Evolutionary conservation across 2,888 invertebrate genomes (phyloP).

Genomic region (Asteroscopus sphinx): DNA sequence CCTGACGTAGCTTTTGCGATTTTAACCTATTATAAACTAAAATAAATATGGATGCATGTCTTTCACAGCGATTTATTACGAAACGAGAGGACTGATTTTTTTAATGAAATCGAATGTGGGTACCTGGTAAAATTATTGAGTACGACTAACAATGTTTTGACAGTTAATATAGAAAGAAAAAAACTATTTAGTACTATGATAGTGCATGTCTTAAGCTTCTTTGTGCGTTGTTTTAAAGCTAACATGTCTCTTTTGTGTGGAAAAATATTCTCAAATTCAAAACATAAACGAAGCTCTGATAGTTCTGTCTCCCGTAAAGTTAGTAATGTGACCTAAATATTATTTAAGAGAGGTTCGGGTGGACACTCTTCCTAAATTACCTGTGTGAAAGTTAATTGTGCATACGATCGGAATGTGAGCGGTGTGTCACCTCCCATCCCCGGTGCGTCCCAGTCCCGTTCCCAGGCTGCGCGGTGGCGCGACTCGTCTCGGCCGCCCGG

Average conservation of each 20-base stretch:
- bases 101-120: conserved; percentile 38
- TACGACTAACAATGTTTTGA: conserved; percentile 55
- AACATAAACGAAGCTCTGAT: conserved; percentile 67
- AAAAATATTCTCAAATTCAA: conserved; percentile 73
- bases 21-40: conserved; percentile 2
- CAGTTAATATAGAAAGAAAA: conserved; percentile 55
- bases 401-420: conserved; percentile 64
- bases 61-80: conserved; percentile 40
- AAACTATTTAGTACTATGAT: conserved; percentile 68
- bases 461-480: conserved; percentile 62
- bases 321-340: conserved; percentile 66
- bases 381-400: conserved; percentile 67
- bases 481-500: conserved; percentile 62
- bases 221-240: conserved; percentile 76
- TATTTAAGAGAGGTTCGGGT: conserved; percentile 76
- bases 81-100: conserved; percentile 30
- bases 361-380: conserved; percentile 78
- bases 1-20: conserved; percentile 1
- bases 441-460: conserved; percentile 61
- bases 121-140: conserved; percentile 26
- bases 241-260: conserved; percentile 79
- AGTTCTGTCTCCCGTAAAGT: conserved; percentile 64
- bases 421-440: conserved; percentile 62
- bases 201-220: conserved; percentile 80
- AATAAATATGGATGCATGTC: conserved; percentile 50